phyloP scores from a whole-genome alignment of 1,140 invertebrate species.

The Heliconius himera region DNA sequence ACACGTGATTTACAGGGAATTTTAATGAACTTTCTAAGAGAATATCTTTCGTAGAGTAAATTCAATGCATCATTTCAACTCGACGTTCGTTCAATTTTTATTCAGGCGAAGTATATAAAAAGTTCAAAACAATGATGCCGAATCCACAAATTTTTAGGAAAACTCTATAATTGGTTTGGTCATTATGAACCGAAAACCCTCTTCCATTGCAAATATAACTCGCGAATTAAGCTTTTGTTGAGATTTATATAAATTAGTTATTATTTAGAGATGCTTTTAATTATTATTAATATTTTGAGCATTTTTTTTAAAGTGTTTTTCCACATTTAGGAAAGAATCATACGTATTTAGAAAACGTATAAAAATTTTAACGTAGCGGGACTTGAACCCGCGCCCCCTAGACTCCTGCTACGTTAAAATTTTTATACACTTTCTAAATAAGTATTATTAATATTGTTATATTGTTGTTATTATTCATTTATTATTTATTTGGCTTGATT shows the following conservation, averaged over 20 bases:
- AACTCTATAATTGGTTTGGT: neutral
- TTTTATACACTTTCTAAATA: too few relatives aligned
- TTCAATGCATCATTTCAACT: constrained; percentile 3
- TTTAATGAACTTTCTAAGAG: neutral
- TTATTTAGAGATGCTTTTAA: neutral
- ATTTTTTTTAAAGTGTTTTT: too few relatives aligned
- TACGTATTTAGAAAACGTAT: too few relatives aligned
- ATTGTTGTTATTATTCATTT: too few relatives aligned
- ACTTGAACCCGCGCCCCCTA: too few relatives aligned
- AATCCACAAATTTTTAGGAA: neutral
- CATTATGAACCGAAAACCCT: constrained; percentile 1
- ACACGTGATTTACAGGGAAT: neutral
- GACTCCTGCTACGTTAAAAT: too few relatives aligned
- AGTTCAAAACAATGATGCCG: neutral
- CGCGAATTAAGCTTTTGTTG: neutral
- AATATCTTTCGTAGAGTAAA: neutral
- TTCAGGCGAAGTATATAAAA: neutral
- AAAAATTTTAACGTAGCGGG: too few relatives aligned
- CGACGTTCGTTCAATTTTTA: too few relatives aligned
- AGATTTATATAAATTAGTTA: neutral
- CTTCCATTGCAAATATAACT: neutral
- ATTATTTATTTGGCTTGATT: too few relatives aligned
- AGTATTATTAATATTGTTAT: too few relatives aligned
- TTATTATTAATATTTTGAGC: neutral
- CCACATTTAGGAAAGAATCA: too few relatives aligned